A percentile compares a stretch with the other conserved stretches of the same genome.
These are phyloP conservation scores for Dicroscelio sp. DNA, from an alignment of 2,888 invertebrate species.

Conservation along the genomic window DNA sequence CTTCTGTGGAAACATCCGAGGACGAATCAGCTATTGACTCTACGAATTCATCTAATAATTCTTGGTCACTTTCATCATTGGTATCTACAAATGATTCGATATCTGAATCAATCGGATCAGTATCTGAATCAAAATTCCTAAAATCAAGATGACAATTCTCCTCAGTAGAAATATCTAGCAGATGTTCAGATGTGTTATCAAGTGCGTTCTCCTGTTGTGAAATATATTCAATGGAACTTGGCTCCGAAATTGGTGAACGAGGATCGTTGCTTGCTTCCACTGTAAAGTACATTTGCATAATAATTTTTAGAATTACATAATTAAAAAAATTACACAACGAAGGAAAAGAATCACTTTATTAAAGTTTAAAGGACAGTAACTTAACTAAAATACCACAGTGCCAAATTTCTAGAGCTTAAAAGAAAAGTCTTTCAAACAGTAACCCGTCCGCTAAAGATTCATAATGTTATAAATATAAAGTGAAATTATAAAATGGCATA, in stretches of 20 bases:
- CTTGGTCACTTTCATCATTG: neutral
- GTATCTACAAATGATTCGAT: neutral
- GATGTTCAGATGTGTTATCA: neutral
- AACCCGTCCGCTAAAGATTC: no score
- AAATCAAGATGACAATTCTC: neutral
- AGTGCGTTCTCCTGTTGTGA: neutral
- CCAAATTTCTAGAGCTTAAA: no score
- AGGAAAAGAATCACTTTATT: no score
- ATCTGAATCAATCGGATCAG: slow-evolving; percentile 18
- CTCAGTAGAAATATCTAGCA: neutral
- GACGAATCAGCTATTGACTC: neutral
- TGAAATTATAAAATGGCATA: no score
- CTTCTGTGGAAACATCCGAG: slow-evolving; percentile 3
- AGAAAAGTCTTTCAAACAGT: no score
- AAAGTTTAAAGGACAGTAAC: no score
- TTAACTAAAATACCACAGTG: no score
- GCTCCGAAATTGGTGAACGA: neutral
- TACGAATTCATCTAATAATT: neutral
- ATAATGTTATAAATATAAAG: no score
- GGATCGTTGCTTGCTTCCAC: neutral
- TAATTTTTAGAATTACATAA: neutral
- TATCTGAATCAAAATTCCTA: neutral
- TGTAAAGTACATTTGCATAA: neutral
- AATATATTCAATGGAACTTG: neutral
- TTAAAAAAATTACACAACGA: neutral